Conservation (phyloP, 2,113 vertebrate species). For the Callionymus lyra region DNA sequence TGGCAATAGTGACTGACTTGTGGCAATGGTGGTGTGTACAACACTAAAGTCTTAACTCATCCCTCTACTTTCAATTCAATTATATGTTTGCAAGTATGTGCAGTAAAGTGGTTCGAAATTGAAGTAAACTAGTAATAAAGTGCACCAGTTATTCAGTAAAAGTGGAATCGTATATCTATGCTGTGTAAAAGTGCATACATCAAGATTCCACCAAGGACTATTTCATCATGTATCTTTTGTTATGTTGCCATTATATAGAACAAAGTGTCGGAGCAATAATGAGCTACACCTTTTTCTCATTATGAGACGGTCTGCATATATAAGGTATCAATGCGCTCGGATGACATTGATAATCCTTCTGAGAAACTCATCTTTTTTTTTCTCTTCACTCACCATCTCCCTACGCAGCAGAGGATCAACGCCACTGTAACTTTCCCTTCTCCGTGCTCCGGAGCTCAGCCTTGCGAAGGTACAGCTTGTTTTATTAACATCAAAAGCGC, state of each 20-base stretch:
- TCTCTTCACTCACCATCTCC: slow-evolving; percentile 10
- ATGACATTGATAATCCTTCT: slow-evolving; percentile 29
- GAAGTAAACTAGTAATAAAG: too few species aligned
- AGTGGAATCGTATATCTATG: too few species aligned
- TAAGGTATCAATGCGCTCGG: slow-evolving; percentile 13
- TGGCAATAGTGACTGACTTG: too few species aligned
- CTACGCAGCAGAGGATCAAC: slow-evolving; percentile 36
- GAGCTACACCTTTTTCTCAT: slow-evolving; percentile 31
- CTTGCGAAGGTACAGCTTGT: slow-evolving; percentile 55
- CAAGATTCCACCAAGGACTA: too few species aligned
- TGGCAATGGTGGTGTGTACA: too few species aligned
- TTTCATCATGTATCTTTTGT: background rate
- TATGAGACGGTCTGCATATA: slow-evolving; percentile 11
- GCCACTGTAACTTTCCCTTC: slow-evolving; percentile 34
- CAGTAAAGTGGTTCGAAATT: too few species aligned
- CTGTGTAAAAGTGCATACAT: too few species aligned
- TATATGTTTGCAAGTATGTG: too few species aligned
- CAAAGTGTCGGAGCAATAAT: slow-evolving; percentile 29
- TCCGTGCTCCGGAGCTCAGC: background rate
- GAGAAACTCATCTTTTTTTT: slow-evolving; percentile 11
- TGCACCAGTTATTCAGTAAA: too few species aligned
- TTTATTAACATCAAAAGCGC: slow-evolving; percentile 65
- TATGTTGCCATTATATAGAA: background rate
- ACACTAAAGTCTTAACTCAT: too few species aligned
- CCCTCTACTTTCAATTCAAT: too few species aligned